phyloP scores from a whole-genome alignment of 2,888 invertebrate genomes.

The Amblyjoppa proteus region DNA sequence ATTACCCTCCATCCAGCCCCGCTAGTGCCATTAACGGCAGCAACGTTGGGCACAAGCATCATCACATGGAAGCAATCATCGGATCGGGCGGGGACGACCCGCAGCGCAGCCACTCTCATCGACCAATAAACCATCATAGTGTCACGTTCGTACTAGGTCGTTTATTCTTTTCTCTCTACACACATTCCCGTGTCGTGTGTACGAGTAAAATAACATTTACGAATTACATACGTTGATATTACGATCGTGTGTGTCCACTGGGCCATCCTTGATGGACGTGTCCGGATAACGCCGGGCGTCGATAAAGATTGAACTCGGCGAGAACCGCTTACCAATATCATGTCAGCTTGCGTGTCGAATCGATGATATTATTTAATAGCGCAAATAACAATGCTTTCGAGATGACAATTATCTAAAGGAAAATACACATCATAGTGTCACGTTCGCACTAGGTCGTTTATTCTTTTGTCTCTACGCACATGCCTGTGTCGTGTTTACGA shows the following conservation, averaged over 20 bases:
- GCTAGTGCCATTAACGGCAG: constrained; percentile 53
- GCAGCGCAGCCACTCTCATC: constrained; percentile 46
- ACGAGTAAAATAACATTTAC: not conserved
- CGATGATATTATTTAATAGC: not conserved
- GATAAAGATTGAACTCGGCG: constrained; percentile 31
- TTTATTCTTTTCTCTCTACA: constrained; percentile 21
- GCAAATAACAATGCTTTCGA: not conserved
- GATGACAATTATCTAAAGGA: too few relatives aligned
- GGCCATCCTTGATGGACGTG: constrained; percentile 1
- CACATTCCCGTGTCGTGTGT: not conserved
- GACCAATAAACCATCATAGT: constrained; percentile 28
- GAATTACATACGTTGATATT: constrained; percentile 3
- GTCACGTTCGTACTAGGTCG: constrained; percentile 26
- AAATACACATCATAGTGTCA: constrained; percentile 7
- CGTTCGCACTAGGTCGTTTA: constrained; percentile 20
- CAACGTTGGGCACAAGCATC: constrained; percentile 56
- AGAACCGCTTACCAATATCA: constrained; percentile 24
- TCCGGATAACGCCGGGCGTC: constrained; percentile 10
- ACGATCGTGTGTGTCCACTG: not conserved
- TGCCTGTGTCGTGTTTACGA: not conserved
- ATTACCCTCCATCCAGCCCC: constrained; percentile 77
- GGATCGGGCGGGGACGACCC: constrained; percentile 49
- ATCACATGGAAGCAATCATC: constrained; percentile 77
- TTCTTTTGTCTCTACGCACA: constrained; percentile 6
- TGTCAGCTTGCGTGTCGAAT: not conserved